Base-by-base conservation (phyloP, 2,113 vertebrate genomes). In the Cavia aperea region DNA sequence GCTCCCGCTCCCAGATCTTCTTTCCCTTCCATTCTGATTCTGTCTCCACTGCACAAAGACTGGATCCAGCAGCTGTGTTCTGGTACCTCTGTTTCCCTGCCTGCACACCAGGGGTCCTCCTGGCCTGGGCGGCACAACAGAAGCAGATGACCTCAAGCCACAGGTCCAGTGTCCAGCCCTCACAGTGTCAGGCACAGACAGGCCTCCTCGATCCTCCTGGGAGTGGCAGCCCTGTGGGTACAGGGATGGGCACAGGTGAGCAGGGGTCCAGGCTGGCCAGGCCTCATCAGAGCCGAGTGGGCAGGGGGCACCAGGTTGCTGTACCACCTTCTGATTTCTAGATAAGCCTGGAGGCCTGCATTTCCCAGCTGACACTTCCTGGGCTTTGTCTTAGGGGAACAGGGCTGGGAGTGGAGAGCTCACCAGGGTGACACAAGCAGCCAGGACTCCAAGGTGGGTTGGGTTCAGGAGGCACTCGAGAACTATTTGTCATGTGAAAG, bases 381-480 rank as follows among this genome's bases (percentile, higher is more conserved):
- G 29, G 75, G 7, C 29, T 78, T 8, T 78, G 49, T 77, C 39
- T 77, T 26, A 29, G 73, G 3, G 7, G 13, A 49, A 13, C 43
- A 49, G 24, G 43, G 70, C 12, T 23, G 70, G n/a, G 12, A 36
- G 43, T 43, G 43, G 24, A 24, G 36, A 29, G 46, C 46, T 77
- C 26, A 6, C 91, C 36, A 2, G 8, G 9, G 43, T 33, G 26
- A 81, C 21, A 6, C 9, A n/a, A 58, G 29, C 33, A 56, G 19
- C 33, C 13, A 56, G 19, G 21, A 31, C 58, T 31, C 58, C n/a
- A 10, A 58, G 56, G 26, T 1, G 19, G 8, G 63, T 2, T 0
- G 0, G 60, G 24, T 5, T 10, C 16, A 36, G 13, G 36, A 13
- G 33, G 19, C 24, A 4, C 39, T 24, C 21, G 6, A 29, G 62